A percentile compares a stretch with the other conserved stretches of the same genome.
phyloP scores from a whole-genome alignment of 2,113 vertebrate genomes.

The Chaetodon auriga region DNA sequence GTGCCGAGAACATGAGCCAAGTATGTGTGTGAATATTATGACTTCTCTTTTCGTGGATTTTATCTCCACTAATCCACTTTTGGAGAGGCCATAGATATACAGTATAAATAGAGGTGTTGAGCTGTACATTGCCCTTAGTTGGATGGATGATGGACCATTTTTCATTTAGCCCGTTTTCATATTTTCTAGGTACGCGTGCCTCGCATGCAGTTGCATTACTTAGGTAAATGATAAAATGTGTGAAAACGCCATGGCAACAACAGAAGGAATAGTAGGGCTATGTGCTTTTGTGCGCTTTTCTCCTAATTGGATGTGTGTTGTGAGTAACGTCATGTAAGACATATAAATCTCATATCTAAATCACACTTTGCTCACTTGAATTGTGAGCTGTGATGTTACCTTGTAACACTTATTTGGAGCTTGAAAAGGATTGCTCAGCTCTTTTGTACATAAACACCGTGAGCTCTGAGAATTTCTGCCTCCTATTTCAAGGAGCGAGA shows the following conservation, averaged over 20 bases:
- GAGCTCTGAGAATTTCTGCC: neutral
- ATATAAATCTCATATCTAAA: slow-evolving; percentile 48
- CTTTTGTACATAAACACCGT: neutral
- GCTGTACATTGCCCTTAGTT: slow-evolving; percentile 48
- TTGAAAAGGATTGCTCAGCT: slow-evolving; percentile 45
- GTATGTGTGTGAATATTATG: slow-evolving; percentile 68
- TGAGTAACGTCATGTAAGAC: slow-evolving; percentile 47
- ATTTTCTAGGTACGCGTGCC: slow-evolving; percentile 43
- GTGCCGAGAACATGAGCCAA: slow-evolving; percentile 71
- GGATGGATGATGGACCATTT: slow-evolving; percentile 51
- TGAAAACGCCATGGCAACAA: slow-evolving; percentile 74
- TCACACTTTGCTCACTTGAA: slow-evolving; percentile 51
- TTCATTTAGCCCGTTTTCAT: slow-evolving; percentile 40
- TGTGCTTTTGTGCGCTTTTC: slow-evolving; percentile 48
- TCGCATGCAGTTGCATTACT: slow-evolving; percentile 52
- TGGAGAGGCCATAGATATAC: slow-evolving; percentile 36
- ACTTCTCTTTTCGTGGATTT: slow-evolving; percentile 71
- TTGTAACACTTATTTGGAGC: slow-evolving; percentile 42
- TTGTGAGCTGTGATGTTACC: slow-evolving; percentile 21
- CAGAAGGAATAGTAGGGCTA: slow-evolving; percentile 55
- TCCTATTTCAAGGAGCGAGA: neutral
- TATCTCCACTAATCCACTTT: slow-evolving; percentile 67
- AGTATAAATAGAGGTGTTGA: slow-evolving; percentile 73
- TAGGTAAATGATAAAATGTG: slow-evolving; percentile 70
- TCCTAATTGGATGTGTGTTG: slow-evolving; percentile 51